Evolutionary conservation across 2,113 vertebrate species (phyloP).

Genomic region (Galbula dea): DNA sequence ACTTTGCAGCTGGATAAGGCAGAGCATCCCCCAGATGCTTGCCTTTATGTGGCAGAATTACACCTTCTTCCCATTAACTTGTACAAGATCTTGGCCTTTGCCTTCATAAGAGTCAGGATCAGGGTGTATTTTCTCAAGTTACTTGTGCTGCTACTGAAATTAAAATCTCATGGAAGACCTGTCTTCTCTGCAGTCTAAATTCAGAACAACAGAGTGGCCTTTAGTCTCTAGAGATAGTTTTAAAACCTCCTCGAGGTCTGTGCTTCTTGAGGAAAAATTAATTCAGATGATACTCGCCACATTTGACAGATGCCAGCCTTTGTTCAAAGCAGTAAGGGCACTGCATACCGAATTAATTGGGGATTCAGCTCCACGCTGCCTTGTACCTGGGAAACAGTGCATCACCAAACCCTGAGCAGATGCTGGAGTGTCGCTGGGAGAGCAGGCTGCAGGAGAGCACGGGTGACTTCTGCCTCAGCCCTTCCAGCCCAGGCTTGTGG

Average conservation of each 20-base stretch:
- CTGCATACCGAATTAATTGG: not conserved
- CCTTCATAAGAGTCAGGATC: not conserved
- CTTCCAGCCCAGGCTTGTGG: not conserved
- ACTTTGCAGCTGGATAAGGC: not conserved
- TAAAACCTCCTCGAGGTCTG: conserved; percentile 32
- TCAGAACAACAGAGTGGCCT: not conserved
- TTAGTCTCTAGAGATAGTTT: not conserved
- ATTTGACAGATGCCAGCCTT: not conserved
- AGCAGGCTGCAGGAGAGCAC: not conserved
- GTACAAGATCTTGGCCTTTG: not conserved
- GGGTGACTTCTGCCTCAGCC: not conserved
- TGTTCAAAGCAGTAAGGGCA: not conserved
- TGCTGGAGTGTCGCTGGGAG: not conserved
- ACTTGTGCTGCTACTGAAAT: not conserved
- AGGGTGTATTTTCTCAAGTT: not conserved
- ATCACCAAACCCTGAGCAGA: not conserved
- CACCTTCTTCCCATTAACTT: not conserved
- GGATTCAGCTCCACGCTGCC: not conserved
- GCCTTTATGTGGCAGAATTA: not conserved
- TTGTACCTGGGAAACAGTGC: not conserved
- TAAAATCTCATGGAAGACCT: not conserved
- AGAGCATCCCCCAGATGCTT: not conserved
- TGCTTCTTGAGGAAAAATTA: not conserved
- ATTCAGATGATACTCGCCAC: not conserved
- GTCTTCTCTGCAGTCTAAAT: not conserved